phyloP scores from a whole-genome alignment of 1,140 invertebrate species.

The Eupristina koningsbergeri region DNA sequence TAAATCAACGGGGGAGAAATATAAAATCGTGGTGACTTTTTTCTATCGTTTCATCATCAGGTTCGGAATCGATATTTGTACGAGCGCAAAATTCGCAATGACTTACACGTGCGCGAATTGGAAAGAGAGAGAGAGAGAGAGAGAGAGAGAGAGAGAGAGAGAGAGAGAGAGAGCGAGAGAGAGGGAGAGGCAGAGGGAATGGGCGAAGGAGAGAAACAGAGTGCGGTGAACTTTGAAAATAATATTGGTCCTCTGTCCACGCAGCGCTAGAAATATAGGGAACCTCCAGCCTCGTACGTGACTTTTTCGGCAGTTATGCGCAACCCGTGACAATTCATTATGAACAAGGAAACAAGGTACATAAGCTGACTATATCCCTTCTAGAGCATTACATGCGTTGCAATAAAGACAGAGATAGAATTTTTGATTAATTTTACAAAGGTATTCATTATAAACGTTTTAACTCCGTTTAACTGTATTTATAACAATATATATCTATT shows the following conservation, averaged over 20 bases:
- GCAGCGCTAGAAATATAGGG: background rate
- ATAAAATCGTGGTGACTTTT: background rate
- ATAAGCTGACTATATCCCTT: background rate
- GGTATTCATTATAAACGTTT: background rate
- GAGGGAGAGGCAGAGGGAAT: background rate
- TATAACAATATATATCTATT: no score
- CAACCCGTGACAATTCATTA: slow-evolving; percentile 23
- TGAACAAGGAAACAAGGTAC: background rate
- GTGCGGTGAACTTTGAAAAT: slow-evolving; percentile 27
- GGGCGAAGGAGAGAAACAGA: background rate
- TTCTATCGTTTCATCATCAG: slow-evolving; percentile 30
- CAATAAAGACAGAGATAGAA: background rate
- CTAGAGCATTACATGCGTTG: background rate
- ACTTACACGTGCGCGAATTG: slow-evolving; percentile 30
- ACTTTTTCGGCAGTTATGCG: slow-evolving; percentile 28
- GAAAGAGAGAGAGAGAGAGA: slow-evolving; percentile 16
- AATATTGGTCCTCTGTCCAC: slow-evolving; percentile 30
- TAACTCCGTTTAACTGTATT: background rate
- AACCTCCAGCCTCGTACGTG: slow-evolving; percentile 24
- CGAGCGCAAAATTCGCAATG: slow-evolving; percentile 45
- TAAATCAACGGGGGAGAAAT: slow-evolving; percentile 5
- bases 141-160: background rate
- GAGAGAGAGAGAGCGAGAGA: slow-evolving; percentile 4
- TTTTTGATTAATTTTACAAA: no score
- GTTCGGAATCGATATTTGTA: slow-evolving; percentile 41